Conservation (phyloP, 2,797 vertebrate species). For the Coregonus ussuriensis region DNA sequence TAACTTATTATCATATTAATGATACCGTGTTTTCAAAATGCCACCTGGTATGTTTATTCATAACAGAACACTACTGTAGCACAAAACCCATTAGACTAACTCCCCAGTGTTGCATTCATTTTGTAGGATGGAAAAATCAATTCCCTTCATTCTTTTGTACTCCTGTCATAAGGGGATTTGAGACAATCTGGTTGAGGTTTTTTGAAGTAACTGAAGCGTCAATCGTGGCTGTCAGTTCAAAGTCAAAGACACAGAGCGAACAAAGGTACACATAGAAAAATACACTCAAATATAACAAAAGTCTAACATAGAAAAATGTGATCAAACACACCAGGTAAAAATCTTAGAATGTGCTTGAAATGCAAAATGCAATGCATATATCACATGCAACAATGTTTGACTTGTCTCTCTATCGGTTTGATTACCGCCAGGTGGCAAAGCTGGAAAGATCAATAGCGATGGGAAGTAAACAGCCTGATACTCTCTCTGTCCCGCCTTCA, state of each 20-base stretch:
- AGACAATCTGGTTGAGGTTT: neutral
- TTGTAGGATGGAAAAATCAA: neutral
- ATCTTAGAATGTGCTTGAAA: no score
- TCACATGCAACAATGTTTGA: neutral
- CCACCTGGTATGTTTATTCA: neutral
- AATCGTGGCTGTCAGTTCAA: neutral
- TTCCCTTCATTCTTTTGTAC: neutral
- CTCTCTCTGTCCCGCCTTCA: no score
- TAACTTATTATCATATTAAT: conserved; percentile 20
- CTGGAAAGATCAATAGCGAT: neutral
- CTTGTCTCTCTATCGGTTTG: neutral
- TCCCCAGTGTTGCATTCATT: neutral
- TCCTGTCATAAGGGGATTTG: neutral
- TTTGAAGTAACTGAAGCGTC: neutral
- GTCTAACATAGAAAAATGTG: neutral
- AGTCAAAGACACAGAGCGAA: neutral
- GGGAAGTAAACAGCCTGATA: no score
- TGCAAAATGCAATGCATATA: no score
- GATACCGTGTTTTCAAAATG: neutral
- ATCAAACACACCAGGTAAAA: no score
- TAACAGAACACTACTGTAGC: neutral
- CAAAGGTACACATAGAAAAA: neutral
- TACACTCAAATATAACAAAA: neutral
- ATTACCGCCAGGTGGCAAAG: neutral
- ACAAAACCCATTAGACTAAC: neutral